These are phyloP conservation scores for Allobates femoralis DNA, from an alignment of 2,797 vertebrate species.

Conservation along the genomic window DNA sequence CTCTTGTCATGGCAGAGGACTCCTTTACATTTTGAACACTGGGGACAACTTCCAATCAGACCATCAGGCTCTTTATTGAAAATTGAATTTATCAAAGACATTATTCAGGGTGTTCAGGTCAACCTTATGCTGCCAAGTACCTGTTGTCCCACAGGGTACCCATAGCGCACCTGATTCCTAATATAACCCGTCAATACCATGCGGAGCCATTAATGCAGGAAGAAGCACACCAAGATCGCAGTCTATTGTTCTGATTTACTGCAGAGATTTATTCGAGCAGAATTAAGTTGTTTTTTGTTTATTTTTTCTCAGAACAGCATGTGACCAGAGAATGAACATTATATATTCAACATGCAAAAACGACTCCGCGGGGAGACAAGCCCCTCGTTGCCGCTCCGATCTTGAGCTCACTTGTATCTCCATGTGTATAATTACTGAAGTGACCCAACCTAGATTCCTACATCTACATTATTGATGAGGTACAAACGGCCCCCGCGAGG, in stretches of 20 bases:
- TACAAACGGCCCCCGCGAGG: not conserved
- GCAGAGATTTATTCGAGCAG: constrained; percentile 27
- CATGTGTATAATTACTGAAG: constrained; percentile 1
- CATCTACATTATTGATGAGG: constrained; percentile 32
- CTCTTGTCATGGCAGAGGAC: too few species aligned
- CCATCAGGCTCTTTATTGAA: too few species aligned
- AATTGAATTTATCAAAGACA: too few species aligned
- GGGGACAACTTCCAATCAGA: too few species aligned
- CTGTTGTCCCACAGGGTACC: too few species aligned
- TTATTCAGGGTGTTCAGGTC: too few species aligned
- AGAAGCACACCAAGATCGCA: not conserved
- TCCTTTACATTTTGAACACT: too few species aligned
- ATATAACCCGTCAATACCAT: too few species aligned
- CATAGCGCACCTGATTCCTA: too few species aligned
- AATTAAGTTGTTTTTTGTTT: not conserved
- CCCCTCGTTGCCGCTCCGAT: constrained; percentile 4
- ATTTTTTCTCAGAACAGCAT: not conserved
- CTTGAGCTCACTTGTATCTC: constrained; percentile 2
- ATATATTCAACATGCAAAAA: constrained; percentile 35
- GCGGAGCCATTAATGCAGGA: not conserved
- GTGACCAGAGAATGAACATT: not conserved
- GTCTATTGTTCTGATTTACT: constrained; percentile 1
- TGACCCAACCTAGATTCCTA: constrained; percentile 47
- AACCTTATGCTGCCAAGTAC: too few species aligned
- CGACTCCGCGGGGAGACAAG: constrained; percentile 5